Evolutionary conservation across 2,113 vertebrate species (phyloP).

Genomic region (Lampris incognitus): DNA sequence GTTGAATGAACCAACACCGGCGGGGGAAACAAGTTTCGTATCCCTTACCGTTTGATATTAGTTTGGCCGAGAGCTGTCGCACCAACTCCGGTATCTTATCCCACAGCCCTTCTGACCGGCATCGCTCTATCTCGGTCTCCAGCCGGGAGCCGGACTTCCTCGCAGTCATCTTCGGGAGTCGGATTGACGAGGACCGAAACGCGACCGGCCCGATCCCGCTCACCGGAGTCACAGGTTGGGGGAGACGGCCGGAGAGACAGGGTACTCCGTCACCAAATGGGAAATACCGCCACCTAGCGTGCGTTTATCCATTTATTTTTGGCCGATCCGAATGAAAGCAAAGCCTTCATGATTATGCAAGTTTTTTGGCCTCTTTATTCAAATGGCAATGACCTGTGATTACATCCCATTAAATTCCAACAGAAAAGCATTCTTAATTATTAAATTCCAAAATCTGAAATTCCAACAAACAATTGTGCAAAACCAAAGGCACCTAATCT

Average conservation of each 20-base stretch:
- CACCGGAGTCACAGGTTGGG: neutral
- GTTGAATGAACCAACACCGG: slow-evolving; percentile 32
- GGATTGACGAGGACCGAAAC: slow-evolving; percentile 58
- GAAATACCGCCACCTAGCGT: neutral
- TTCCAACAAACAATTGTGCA: no score
- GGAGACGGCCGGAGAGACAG: no score
- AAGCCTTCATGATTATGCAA: no score
- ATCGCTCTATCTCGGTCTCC: slow-evolving; percentile 93
- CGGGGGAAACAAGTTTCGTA: neutral
- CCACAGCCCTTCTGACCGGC: slow-evolving; percentile 92
- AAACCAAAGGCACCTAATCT: no score
- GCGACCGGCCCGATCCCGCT: slow-evolving; percentile 13
- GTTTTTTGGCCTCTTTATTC: no score
- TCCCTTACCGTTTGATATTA: slow-evolving; percentile 90
- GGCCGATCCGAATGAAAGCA: no score
- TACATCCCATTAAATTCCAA: no score
- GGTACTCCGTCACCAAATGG: no score
- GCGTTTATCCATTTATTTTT: no score
- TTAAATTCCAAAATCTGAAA: no score
- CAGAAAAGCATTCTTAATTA: no score
- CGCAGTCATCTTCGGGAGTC: slow-evolving; percentile 86
- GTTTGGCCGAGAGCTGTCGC: slow-evolving; percentile 91
- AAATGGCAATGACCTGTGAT: no score
- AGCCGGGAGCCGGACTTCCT: slow-evolving; percentile 93
- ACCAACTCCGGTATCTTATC: slow-evolving; percentile 92